A percentile compares a stretch with the other conserved stretches of the same genome.
phyloP scores from a whole-genome alignment of 37 sponge, comb jelly and placozoan species.

The Petrosia ficiformis region DNA sequence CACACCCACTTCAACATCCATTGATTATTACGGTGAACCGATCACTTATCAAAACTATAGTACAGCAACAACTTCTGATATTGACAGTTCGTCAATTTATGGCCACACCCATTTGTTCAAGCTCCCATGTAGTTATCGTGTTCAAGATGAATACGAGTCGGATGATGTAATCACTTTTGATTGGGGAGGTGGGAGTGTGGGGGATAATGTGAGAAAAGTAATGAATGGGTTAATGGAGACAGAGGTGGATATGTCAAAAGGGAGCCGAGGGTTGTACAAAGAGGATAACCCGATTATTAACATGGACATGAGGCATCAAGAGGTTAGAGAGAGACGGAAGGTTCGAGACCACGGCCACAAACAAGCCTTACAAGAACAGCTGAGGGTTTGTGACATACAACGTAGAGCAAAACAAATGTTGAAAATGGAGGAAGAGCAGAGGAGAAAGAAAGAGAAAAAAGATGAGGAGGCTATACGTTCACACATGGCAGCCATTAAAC shows the following conservation, averaged over 20 bases:
- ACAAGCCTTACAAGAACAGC: not conserved
- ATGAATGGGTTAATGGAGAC: constrained; percentile 27
- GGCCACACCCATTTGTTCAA: not conserved
- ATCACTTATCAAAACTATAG: not conserved
- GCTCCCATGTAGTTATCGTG: not conserved
- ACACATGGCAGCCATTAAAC: constrained; percentile 22
- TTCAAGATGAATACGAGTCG: constrained; percentile 10
- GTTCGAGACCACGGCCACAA: constrained; percentile 11
- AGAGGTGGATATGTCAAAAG: not conserved
- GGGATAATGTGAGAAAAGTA: constrained; percentile 13
- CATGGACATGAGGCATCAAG: constrained; percentile 72
- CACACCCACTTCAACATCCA: too few relatives aligned
- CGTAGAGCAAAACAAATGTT: constrained; percentile 29
- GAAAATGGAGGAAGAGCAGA: constrained; percentile 30
- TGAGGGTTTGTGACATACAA: constrained; percentile 5
- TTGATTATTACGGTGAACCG: not conserved
- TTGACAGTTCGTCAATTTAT: too few relatives aligned
- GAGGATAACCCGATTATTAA: constrained; percentile 44
- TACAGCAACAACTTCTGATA: too few relatives aligned
- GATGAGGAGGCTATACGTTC: constrained; percentile 19
- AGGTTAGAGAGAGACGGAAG: constrained; percentile 48
- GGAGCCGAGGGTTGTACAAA: not conserved
- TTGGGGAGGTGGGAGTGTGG: constrained; percentile 37
- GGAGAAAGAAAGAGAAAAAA: constrained; percentile 7
- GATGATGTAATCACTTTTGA: constrained; percentile 19